Evolutionary conservation across 2,113 vertebrate species (phyloP), one percentile per base, ranked within the genome.

Genomic region (Eulemur macaco): DNA sequence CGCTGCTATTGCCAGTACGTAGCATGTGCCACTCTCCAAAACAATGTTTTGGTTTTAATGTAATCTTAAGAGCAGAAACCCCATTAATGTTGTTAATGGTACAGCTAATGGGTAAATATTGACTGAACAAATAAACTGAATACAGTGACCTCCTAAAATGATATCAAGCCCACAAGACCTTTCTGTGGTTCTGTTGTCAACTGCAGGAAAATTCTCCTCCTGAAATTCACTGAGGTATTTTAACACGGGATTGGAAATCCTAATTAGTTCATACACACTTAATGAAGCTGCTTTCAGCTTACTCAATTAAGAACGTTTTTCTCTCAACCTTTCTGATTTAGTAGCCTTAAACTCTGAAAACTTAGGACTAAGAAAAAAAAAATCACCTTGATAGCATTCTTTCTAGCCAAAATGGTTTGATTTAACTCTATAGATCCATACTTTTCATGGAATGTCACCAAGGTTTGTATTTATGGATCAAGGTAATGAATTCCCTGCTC

Each of bases 401-500:
- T 96, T 93, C 89, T 31, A 95, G 56, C 54, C 29, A 14, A 77
- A 91, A 63, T 4, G 64, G 63, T 27, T 94, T 91, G 63, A 84
- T 78, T 93, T 96, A 86, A 94, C 86, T 25, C 34, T 76, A 58
- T 13, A 27, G 17, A 86, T 77, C 25, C 58, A 63, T 84, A 94
- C 86, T 93, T 94, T 8, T 96, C 52, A 31, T 45, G 31, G 21
- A 39, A 6, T 54, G 29, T 54, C 89, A 39, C 64, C 37, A 89
- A 63, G 5, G 45, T 82, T 42, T 81, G 63, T 81, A 66, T 81
- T 93, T 87, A 92, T 29, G 34, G 52, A 0, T 0, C 39, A 76
- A 94, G 64, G 58, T 82, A n/a, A 93, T 89, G 73, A 95, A 96
- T 86, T 64, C 27, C 39, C 74, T 64, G 50, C 69, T 96, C 45